A percentile compares a stretch with the other conserved stretches of the same genome.
Conservation (phyloP, 2,888 invertebrate species). For the Tillus elongatus region DNA sequence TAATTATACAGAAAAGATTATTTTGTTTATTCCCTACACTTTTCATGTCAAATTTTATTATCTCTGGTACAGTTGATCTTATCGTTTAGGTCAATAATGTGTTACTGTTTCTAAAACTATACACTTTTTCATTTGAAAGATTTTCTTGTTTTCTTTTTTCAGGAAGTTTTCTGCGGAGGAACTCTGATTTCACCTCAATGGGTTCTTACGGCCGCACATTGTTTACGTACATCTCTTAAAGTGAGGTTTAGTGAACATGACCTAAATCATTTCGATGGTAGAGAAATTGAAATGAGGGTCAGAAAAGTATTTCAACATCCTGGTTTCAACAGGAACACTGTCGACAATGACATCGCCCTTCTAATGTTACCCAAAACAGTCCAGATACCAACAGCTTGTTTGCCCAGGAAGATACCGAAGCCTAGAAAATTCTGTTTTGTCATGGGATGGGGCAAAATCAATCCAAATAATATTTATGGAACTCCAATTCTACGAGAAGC, state of each 20-base stretch:
- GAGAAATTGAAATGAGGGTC: slow-evolving; percentile 69
- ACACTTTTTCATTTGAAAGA: too few relatives aligned
- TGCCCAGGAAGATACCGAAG: slow-evolving; percentile 61
- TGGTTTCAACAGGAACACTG: slow-evolving; percentile 76
- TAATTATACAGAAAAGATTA: too few relatives aligned
- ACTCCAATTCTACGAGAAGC: slow-evolving; percentile 81
- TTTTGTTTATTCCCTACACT: too few relatives aligned
- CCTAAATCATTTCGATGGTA: slow-evolving; percentile 60
- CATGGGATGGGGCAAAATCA: slow-evolving; percentile 87
- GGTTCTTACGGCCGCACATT: slow-evolving; percentile 84
- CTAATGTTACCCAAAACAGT: slow-evolving; percentile 51
- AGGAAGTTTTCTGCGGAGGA: slow-evolving; percentile 87
- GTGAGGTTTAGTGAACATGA: slow-evolving; percentile 84
- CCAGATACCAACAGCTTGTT: slow-evolving; percentile 52
- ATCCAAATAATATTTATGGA: slow-evolving; percentile 67
- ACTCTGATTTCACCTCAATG: slow-evolving; percentile 72
- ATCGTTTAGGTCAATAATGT: too few relatives aligned
- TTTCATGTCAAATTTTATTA: too few relatives aligned
- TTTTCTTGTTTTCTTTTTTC: slow-evolving; percentile 23
- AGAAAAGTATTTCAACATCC: slow-evolving; percentile 73
- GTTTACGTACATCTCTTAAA: slow-evolving; percentile 65
- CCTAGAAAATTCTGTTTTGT: slow-evolving; percentile 69
- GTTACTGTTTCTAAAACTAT: too few relatives aligned
- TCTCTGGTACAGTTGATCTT: too few relatives aligned
- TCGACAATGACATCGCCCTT: slow-evolving; percentile 87